Evolutionary conservation across 2,113 vertebrate species (phyloP).

Genomic region (Phrynocephalus versicolor): DNA sequence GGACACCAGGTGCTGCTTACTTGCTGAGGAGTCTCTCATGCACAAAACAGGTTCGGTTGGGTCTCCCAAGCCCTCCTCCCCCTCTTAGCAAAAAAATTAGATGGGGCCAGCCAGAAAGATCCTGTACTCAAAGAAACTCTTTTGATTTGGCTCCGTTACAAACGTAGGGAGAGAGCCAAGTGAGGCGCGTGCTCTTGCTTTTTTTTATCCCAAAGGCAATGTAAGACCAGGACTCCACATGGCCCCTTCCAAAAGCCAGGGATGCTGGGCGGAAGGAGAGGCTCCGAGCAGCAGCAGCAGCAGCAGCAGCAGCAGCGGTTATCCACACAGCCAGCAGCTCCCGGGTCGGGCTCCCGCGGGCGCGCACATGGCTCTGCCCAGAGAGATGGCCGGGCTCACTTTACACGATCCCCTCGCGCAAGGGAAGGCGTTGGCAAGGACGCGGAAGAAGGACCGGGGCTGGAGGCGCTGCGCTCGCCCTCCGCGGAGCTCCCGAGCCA

Average conservation of each 20-base stretch:
- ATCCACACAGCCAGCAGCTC: constrained; percentile 37
- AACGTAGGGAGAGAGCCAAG: not conserved
- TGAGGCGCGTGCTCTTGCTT: not conserved
- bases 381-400: constrained; percentile 29
- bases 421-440: constrained; percentile 7
- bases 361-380: constrained; percentile 37
- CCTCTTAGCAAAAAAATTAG: constrained; percentile 40
- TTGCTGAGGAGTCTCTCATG: constrained; percentile 44
- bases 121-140: no score
- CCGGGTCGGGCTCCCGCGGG: constrained; percentile 13
- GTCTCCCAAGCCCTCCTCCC: constrained; percentile 49
- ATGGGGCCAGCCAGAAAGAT: not conserved
- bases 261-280: not conserved
- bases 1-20: constrained; percentile 51
- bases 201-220: no score
- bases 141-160: no score
- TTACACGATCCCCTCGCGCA: constrained; percentile 11
- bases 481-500: constrained; percentile 46
- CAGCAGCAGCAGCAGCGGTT: no score
- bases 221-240: not conserved
- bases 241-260: no score
- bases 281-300: no score
- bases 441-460: not conserved
- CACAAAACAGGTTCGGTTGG: constrained; percentile 45
- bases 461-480: constrained; percentile 55